These are phyloP conservation scores for Ammospiza nelsoni DNA, from an alignment of 2,113 vertebrate species.

Conservation along the genomic window DNA sequence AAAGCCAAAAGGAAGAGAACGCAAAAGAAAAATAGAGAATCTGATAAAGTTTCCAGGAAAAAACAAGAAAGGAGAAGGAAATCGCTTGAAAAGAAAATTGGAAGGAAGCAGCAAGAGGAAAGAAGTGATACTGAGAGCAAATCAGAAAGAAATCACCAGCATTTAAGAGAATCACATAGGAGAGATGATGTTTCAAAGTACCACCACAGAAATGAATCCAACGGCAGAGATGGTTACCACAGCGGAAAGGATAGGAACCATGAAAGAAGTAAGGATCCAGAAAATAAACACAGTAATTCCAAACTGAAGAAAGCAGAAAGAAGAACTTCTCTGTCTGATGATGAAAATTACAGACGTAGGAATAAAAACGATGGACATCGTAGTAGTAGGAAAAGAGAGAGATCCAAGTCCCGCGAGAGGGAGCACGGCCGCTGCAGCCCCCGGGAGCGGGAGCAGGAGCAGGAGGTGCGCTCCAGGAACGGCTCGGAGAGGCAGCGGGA, in stretches of 20 bases:
- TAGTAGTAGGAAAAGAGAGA: conserved; percentile 59
- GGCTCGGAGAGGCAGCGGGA: conserved; percentile 67
- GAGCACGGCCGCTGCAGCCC: conserved; percentile 53
- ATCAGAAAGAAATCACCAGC: conserved; percentile 64
- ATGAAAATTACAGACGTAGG: conserved; percentile 63
- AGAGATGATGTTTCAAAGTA: conserved; percentile 57
- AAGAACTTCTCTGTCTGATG: conserved; percentile 74
- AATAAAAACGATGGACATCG: conserved; percentile 70
- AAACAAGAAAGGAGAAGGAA: conserved; percentile 67
- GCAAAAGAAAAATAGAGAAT: conserved; percentile 70
- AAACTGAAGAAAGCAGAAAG: conserved; percentile 68
- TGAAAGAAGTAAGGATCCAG: conserved; percentile 59
- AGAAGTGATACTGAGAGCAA: conserved; percentile 67
- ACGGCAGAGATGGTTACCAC: conserved; percentile 56
- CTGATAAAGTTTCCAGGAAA: conserved; percentile 65
- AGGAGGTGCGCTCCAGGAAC: conserved; percentile 67
- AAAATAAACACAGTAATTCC: conserved; percentile 57
- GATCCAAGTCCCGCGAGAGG: conserved; percentile 78
- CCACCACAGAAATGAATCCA: conserved; percentile 48
- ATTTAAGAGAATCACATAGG: conserved; percentile 45
- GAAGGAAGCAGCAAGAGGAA: conserved; percentile 58
- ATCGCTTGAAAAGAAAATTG: conserved; percentile 61
- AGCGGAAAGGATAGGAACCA: conserved; percentile 59
- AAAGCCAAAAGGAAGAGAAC: conserved; percentile 72
- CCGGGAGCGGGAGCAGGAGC: conserved; percentile 15